These are phyloP conservation scores for Artemia sp. DNA, from an alignment of 2,888 invertebrate species.

Conservation along the genomic window DNA sequence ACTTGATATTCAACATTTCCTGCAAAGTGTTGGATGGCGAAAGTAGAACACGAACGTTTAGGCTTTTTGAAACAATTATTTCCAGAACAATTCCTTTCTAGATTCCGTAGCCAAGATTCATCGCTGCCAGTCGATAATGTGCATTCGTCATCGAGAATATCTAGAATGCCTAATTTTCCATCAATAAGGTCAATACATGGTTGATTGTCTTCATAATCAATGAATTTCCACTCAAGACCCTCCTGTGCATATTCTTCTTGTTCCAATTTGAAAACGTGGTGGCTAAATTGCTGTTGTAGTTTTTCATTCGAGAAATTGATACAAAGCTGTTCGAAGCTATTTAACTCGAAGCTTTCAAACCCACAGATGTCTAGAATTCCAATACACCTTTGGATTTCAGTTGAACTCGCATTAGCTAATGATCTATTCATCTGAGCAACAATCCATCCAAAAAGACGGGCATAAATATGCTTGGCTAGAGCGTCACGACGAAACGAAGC, in stretches of 20 bases:
- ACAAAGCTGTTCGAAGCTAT: constrained; percentile 98
- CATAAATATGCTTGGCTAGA: constrained; percentile 86
- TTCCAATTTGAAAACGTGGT: constrained; percentile 94
- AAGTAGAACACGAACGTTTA: too few relatives aligned
- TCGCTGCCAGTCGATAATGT: neutral
- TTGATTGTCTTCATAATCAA: constrained; percentile 93
- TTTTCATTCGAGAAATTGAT: constrained; percentile 99
- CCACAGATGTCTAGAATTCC: constrained; percentile 97
- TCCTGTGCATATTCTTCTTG: constrained; percentile 37
- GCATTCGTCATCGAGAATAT: constrained; percentile 92
- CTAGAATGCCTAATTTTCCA: constrained; percentile 57
- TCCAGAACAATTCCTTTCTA: too few relatives aligned
- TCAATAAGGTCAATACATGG: constrained; percentile 43
- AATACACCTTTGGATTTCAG: constrained; percentile 55
- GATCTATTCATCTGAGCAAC: constrained; percentile 73
- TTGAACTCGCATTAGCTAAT: constrained; percentile 43
- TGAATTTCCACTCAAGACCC: too few relatives aligned
- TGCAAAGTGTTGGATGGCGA: too few relatives aligned
- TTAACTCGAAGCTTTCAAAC: constrained; percentile 86
- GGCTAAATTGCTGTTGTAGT: constrained; percentile 93
- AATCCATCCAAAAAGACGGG: constrained; percentile 81
- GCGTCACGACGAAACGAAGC: constrained; percentile 69
- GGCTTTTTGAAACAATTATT: too few relatives aligned
- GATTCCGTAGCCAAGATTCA: too few relatives aligned
- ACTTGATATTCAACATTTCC: too few relatives aligned